Evolutionary conservation across 2,113 vertebrate species (phyloP).

Genomic region (Solenodon paradoxus): DNA sequence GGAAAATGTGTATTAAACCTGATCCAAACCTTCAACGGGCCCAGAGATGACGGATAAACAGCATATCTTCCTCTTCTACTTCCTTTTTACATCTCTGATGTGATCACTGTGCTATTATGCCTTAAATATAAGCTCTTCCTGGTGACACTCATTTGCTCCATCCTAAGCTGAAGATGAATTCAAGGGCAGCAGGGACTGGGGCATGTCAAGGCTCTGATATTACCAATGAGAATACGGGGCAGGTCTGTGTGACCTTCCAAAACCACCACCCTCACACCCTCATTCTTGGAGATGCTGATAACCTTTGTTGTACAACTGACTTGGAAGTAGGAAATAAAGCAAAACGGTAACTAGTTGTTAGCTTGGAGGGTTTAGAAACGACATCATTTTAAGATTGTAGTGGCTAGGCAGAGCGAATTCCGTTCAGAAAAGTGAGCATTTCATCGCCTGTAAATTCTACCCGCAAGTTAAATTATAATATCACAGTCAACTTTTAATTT

Average conservation of each 20-base stretch:
- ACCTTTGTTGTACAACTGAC: neutral
- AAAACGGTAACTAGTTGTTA: neutral
- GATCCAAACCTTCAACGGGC: neutral
- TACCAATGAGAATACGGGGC: neutral
- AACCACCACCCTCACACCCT: no score
- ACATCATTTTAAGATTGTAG: neutral
- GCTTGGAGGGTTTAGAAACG: neutral
- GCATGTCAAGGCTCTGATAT: neutral
- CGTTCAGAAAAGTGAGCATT: neutral
- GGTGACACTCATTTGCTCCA: neutral
- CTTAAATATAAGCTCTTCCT: neutral
- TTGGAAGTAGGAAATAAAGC: neutral
- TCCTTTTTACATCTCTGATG: neutral
- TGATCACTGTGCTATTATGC: neutral
- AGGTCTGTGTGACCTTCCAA: neutral
- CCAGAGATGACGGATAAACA: neutral
- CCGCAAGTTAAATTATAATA: neutral
- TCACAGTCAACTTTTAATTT: constrained; percentile 17
- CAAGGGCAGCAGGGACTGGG: neutral
- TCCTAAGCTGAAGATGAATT: neutral
- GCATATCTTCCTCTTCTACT: neutral
- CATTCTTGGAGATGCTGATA: neutral
- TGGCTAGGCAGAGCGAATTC: neutral
- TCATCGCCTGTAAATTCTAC: neutral
- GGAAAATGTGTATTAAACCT: neutral